These are phyloP conservation scores for Nicator chloris DNA, from an alignment of 2,113 vertebrate species.

Conservation along the genomic window DNA sequence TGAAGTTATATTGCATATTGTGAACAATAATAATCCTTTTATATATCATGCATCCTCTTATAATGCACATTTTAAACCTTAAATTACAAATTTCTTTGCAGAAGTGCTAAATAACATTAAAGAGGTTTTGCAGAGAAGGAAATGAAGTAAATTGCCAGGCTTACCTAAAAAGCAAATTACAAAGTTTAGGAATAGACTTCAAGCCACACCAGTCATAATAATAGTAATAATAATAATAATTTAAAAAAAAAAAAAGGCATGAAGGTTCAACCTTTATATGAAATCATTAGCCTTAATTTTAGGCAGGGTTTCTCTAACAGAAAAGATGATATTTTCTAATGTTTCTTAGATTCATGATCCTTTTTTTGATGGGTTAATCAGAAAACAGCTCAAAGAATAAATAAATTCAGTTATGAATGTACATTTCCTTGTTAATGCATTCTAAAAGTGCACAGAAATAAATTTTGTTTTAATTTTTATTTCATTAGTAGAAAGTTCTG, in stretches of 20 bases:
- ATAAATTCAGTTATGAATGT: neutral
- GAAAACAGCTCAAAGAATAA: neutral
- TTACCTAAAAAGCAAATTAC: neutral
- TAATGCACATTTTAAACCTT: neutral
- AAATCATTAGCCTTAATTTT: neutral
- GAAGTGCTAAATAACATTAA: neutral
- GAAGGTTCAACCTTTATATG: neutral
- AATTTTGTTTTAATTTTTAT: neutral
- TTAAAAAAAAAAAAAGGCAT: neutral
- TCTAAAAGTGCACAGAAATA: neutral
- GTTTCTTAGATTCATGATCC: neutral
- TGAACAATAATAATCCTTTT: neutral
- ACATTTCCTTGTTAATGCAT: neutral
- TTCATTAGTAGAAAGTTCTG: neutral
- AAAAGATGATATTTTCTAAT: neutral
- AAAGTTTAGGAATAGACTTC: neutral
- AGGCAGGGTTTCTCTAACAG: neutral
- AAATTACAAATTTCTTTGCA: neutral
- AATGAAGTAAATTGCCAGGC: neutral
- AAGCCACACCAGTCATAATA: neutral
- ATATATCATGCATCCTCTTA: neutral
- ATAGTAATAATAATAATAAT: rapidly evolving
- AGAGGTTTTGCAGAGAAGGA: neutral
- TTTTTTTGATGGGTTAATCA: neutral
- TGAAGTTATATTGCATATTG: neutral